These are phyloP conservation scores for Dynastes maya DNA, from an alignment of 2,888 invertebrate species.

Conservation along the genomic window DNA sequence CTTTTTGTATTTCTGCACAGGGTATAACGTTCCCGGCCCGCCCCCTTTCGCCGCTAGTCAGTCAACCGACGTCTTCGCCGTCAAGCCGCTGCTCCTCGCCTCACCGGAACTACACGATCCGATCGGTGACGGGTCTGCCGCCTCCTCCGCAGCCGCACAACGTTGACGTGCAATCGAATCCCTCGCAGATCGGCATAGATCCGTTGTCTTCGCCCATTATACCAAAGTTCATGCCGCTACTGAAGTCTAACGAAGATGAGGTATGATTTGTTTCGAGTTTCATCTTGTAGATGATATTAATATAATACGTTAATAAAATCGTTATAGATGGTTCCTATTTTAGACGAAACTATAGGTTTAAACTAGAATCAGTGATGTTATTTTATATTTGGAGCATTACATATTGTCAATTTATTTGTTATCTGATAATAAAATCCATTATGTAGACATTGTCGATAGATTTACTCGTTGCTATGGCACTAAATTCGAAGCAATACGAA, in stretches of 20 bases:
- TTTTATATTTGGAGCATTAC: no score
- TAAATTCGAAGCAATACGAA: no score
- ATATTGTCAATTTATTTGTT: no score
- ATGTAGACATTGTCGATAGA: no score
- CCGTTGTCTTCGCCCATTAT: slow-evolving; percentile 60
- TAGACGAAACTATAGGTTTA: no score
- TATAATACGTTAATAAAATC: no score
- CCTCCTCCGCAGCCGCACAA: slow-evolving; percentile 59
- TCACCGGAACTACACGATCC: slow-evolving; percentile 69
- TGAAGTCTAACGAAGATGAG: slow-evolving; percentile 63
- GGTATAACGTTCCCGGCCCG: slow-evolving; percentile 73
- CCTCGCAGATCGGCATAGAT: slow-evolving; percentile 40
- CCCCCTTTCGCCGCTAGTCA: slow-evolving; percentile 81
- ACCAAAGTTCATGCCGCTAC: slow-evolving; percentile 60
- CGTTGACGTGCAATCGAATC: slow-evolving; percentile 45
- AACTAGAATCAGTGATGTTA: no score
- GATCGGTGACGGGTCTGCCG: slow-evolving; percentile 59
- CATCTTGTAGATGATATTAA: no score
- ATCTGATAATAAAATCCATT: no score
- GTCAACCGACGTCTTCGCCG: slow-evolving; percentile 83
- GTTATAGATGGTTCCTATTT: no score
- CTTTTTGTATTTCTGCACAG: slow-evolving; percentile 61
- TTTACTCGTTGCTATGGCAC: no score
- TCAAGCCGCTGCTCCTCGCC: slow-evolving; percentile 84
- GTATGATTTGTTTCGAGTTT: slow-evolving; percentile 53